Evolutionary conservation across 2,113 vertebrate genomes (phyloP), one percentile per base, ranked within the genome.

Genomic region (Pristiophorus japonicus): DNA sequence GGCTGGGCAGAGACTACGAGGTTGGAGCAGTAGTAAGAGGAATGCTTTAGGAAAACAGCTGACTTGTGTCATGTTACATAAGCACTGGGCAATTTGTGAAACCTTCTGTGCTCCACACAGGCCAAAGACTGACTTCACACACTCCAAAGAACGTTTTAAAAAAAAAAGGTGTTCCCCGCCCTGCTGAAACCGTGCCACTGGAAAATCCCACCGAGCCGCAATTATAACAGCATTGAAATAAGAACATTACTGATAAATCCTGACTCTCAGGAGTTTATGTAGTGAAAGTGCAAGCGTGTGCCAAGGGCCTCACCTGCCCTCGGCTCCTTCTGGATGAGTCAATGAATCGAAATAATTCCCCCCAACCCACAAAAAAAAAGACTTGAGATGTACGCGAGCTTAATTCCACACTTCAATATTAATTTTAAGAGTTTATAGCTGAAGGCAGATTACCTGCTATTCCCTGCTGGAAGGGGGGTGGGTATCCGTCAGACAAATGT

Each of bases 11-110:
- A 92, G 88, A 63, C 88, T 27, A 24, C 20, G 92, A 94, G 92
- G 65, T 70, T 94, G 70, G 92, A 30, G 65, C 20, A 47, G 92
- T 14, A 18, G 92, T 94, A 47, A 24, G 63, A 94, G 65, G 65
- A 94, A 94, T 94, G 92, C 92, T 67, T 66, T 94, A 30, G 92
- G 92, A 94, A 94, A 94, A 94, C 92, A 67, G 92, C 92, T 67
- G 92, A 94, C 92, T 67, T 94, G 63, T 94, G 92, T 94, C 92
- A 4, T 67, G 63, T 94, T 94, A 45, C 92, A 94, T 67, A 67
- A 67, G 63, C 65, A 30, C 65, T 67, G 92, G 42, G 92, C 51
- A 91, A 34, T 91, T 27, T 91, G 88, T 91, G 92, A 94, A 94
- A 67, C 20, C 42, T 67, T 94, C 63, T 67, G 63, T 67, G 16